phyloP scores from a whole-genome alignment of 1,140 invertebrate species.

The Palaemon carinicauda region DNA sequence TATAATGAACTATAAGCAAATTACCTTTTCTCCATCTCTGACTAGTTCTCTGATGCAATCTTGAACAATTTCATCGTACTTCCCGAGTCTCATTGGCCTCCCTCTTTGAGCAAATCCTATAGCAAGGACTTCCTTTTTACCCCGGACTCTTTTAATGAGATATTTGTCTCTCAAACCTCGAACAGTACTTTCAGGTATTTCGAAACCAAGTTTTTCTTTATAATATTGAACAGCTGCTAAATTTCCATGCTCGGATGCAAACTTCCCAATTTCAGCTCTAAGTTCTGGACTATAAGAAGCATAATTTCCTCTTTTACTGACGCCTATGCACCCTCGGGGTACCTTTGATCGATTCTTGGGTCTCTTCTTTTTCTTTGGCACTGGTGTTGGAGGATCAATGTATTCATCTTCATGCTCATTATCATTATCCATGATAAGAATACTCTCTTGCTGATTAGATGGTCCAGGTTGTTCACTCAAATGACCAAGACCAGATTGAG shows the following conservation, averaged over 20 bases:
- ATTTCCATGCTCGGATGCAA: constrained; percentile 64
- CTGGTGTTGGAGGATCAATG: constrained; percentile 38
- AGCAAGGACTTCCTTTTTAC: constrained; percentile 62
- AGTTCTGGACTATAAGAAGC: constrained; percentile 64
- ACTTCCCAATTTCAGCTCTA: constrained; percentile 64
- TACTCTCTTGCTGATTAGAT: constrained; percentile 26
- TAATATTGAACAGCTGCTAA: constrained; percentile 63
- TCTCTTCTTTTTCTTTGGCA: constrained; percentile 42
- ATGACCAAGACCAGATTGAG: constrained; percentile 10
- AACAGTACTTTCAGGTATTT: constrained; percentile 65
- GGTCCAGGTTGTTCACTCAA: constrained; percentile 33
- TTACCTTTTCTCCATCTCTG: constrained; percentile 63
- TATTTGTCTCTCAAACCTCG: constrained; percentile 64
- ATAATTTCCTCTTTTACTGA: constrained; percentile 62
- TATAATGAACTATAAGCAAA: no score
- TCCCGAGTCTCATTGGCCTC: constrained; percentile 64
- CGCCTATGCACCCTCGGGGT: neutral
- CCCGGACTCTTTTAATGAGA: constrained; percentile 61
- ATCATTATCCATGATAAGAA: constrained; percentile 43
- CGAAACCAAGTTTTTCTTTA: constrained; percentile 61
- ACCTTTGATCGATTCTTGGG: constrained; percentile 19
- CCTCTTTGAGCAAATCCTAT: constrained; percentile 64
- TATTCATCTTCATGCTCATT: no score
- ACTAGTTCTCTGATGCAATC: constrained; percentile 64
- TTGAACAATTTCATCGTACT: constrained; percentile 65